Conservation (phyloP, 2,888 invertebrate genomes). For the Alitta virens region DNA sequence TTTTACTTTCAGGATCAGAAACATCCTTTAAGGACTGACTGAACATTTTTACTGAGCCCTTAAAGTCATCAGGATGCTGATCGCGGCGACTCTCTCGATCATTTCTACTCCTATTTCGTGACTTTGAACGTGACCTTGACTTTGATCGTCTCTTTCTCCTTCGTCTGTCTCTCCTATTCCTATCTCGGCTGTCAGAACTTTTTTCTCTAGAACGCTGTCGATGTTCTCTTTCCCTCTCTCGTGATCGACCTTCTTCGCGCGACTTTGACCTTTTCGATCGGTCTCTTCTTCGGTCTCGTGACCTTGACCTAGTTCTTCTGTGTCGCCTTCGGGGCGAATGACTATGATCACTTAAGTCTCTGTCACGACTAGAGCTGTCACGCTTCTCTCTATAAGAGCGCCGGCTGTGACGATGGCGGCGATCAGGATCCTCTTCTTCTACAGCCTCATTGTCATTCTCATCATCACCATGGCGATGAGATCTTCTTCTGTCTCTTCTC, state of each 20-base stretch:
- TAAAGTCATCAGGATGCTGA: constrained; percentile 8
- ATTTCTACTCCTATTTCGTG: background rate
- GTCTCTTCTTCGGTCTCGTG: constrained; percentile 7
- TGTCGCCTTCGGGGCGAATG: background rate
- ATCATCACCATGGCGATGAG: background rate
- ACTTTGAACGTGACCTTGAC: constrained; percentile 9
- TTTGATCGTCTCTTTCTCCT: constrained; percentile 2
- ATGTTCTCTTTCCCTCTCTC: constrained; percentile 3
- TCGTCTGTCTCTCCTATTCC: background rate
- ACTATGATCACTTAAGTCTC: background rate
- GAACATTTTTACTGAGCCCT: constrained; percentile 22
- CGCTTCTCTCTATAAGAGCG: constrained; percentile 14
- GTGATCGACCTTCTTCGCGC: constrained; percentile 1
- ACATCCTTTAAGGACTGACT: constrained; percentile 23
- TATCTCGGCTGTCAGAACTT: background rate
- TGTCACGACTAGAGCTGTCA: background rate
- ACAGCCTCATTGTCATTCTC: constrained; percentile 15
- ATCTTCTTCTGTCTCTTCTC: too few species aligned
- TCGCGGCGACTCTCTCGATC: background rate
- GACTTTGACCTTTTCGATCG: constrained; percentile 18
- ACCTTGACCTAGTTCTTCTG: constrained; percentile 4
- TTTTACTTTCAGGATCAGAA: constrained; percentile 8
- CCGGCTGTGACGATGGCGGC: constrained; percentile 10
- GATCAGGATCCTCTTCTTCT: constrained; percentile 3
- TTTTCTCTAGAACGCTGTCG: constrained; percentile 15